phyloP scores from a whole-genome alignment of 2,113 vertebrate species.

The Odobenus rosmarus region DNA sequence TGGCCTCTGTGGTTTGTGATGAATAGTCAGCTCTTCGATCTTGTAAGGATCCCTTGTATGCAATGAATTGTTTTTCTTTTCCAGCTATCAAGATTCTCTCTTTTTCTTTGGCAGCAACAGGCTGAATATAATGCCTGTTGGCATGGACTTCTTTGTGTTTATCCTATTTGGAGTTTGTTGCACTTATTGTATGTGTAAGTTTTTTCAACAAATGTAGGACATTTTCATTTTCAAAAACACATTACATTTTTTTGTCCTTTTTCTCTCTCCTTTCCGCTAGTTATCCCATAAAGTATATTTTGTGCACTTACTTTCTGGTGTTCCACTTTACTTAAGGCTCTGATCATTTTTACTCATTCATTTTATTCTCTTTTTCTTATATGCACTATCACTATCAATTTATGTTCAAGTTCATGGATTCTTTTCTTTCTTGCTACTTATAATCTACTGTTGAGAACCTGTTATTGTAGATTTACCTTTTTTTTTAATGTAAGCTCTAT shows the following conservation, averaged over 20 bases:
- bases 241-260: neutral
- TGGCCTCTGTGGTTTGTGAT: neutral
- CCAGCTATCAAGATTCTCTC: neutral
- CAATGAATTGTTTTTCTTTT: neutral
- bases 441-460: neutral
- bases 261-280: neutral
- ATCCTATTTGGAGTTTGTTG: neutral
- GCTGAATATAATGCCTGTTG: neutral
- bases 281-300: neutral
- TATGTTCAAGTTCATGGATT: neutral
- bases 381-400: neutral
- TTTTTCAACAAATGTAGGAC: neutral
- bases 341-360: neutral
- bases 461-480: neutral
- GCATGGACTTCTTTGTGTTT: neutral
- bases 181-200: neutral
- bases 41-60: neutral
- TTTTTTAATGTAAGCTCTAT: neutral
- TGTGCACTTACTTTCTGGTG: neutral
- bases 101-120: neutral
- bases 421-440: neutral
- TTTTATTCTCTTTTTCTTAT: neutral
- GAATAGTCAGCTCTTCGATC: neutral
- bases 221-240: neutral
- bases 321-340: neutral